Conservation (phyloP, 2,113 vertebrate genomes). For the Halcyon senegalensis region DNA sequence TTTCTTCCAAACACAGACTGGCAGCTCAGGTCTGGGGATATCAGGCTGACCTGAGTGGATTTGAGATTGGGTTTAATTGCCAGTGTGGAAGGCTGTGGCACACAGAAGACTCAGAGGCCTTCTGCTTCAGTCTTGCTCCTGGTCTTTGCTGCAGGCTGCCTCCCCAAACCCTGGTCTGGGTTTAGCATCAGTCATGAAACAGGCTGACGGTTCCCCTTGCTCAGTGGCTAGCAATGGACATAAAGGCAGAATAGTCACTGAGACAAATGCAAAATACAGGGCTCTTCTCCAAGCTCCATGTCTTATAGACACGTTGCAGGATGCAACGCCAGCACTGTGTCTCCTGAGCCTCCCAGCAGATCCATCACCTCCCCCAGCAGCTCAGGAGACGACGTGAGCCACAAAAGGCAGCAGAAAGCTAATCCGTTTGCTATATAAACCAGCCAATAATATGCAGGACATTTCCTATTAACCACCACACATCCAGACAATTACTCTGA, state of each 20-base stretch:
- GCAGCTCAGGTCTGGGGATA: background rate
- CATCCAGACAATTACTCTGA: slow-evolving; percentile 48
- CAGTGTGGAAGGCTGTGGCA: background rate
- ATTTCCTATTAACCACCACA: slow-evolving; percentile 44
- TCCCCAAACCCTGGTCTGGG: background rate
- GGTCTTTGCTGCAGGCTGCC: background rate
- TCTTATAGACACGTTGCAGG: background rate
- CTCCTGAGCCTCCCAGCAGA: background rate
- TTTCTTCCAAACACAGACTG: background rate
- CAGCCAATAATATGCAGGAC: slow-evolving; percentile 52
- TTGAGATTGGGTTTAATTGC: background rate
- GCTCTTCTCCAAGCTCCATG: background rate
- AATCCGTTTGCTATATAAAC: background rate
- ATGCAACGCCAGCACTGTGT: background rate
- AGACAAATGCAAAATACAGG: background rate
- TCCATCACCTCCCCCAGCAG: background rate
- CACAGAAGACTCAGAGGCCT: background rate
- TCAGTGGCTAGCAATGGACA: background rate
- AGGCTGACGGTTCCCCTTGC: background rate
- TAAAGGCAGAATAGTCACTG: background rate
- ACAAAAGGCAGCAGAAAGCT: background rate
- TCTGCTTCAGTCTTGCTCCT: background rate
- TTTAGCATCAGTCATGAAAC: background rate
- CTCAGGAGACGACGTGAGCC: background rate
- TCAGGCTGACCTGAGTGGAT: background rate